phyloP scores from a whole-genome alignment of 2,113 vertebrate genomes.

The Chlamydotis undulata region DNA sequence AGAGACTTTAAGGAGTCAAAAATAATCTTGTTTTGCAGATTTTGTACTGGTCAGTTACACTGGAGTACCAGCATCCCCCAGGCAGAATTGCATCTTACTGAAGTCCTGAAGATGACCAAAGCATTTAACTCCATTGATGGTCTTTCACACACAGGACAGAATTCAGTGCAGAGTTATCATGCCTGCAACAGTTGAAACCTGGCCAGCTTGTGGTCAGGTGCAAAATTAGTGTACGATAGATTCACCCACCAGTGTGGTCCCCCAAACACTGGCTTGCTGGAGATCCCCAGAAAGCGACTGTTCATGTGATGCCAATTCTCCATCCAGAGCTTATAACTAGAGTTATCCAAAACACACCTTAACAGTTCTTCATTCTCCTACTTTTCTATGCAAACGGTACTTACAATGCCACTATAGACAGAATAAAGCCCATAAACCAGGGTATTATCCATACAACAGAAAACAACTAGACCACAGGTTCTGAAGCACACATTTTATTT shows the following conservation, averaged over 20 bases:
- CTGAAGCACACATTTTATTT: background rate
- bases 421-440: background rate
- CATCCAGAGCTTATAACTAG: background rate
- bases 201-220: rapidly evolving
- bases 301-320: background rate
- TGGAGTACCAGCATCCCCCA: background rate
- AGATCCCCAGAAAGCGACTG: background rate
- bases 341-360: background rate
- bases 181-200: background rate
- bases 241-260: background rate
- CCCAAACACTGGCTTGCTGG: background rate
- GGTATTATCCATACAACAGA: background rate
- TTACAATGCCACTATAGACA: background rate
- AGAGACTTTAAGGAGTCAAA: background rate
- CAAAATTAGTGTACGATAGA: rapidly evolving
- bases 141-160: background rate
- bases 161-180: background rate
- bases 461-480: background rate
- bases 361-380: background rate
- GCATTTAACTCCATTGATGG: background rate
- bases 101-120: background rate
- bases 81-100: background rate
- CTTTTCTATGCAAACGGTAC: background rate
- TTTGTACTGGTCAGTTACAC: background rate
- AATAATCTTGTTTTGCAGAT: background rate